Base-by-base conservation (phyloP, 2,113 vertebrate genomes). In the Taurulus bubalis region DNA sequence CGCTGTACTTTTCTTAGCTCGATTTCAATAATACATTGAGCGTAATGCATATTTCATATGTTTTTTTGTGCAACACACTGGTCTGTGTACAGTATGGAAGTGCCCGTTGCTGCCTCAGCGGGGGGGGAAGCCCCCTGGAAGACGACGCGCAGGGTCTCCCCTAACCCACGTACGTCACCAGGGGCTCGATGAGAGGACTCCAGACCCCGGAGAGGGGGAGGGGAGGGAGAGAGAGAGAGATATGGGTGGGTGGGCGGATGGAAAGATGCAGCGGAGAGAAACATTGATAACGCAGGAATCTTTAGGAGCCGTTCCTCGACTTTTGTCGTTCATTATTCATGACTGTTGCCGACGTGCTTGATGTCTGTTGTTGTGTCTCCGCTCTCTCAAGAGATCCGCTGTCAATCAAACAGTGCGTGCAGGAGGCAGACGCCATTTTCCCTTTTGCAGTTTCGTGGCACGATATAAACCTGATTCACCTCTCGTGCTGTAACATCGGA, bases 11-110 rank as follows among this genome's bases (percentile, higher is more conserved):
- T 75, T 67, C 71, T 70, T 36, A 8, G 32, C 65, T 74, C 1
- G 24, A 49, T 78, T 85, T 94, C 36, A 88, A 90, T 92, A 84
- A 89, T 79, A 76, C 59, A 90, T 90, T 32, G 26, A 9, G 34
- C 24, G 22, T 47, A n/a, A 77, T 90, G 71, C 42, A 87, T 90
- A 77, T 87, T 92, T 91, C 71, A 89, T n/a, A n/a, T n/a, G 69
- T 14, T 3, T 62, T 83, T 22, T 83, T 62, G 64, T 81, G 79
- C 59, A 58, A 60, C n/a, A 67, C 47, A 49, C 79, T 72, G 12
- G 6, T 16, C 67, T 69, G 75, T 80, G 40, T 73, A 60, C 28
- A 11, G 58, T 78, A 42, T 8, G 40, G 55, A 67, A 64, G 63
- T n/a, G 15, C 28, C 18, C 6, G 36, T 71, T 9, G 40, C 71